Conservation (phyloP, 2,797 vertebrate genomes). For the Chiloscyllium punctatum region DNA sequence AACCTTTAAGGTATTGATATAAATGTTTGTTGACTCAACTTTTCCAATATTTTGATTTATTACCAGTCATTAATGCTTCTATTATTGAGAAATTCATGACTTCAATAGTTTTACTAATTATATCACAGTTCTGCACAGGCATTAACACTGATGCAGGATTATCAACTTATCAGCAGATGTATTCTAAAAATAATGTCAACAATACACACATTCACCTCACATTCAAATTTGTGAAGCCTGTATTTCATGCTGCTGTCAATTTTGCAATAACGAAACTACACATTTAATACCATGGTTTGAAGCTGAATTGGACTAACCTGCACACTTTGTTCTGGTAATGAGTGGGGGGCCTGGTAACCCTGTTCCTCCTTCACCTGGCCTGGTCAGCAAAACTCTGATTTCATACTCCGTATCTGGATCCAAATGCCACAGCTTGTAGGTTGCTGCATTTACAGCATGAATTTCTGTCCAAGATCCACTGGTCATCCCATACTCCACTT, state of each 20-base stretch:
- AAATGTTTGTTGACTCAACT: neutral
- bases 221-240: neutral
- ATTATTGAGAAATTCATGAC: neutral
- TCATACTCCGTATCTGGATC: slow-evolving; percentile 97
- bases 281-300: neutral
- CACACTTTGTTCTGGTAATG: slow-evolving; percentile 94
- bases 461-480: slow-evolving; percentile 93
- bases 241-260: neutral
- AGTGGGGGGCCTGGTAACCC: slow-evolving; percentile 85
- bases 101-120: neutral
- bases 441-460: slow-evolving; percentile 89
- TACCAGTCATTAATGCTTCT: neutral
- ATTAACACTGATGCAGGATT: neutral
- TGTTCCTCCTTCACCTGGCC: slow-evolving; percentile 89
- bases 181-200: neutral
- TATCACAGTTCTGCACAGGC: slow-evolving; percentile 23
- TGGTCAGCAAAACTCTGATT: slow-evolving; percentile 85
- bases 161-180: neutral
- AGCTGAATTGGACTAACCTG: slow-evolving; percentile 62
- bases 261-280: neutral
- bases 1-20: neutral
- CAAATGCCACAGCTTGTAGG: slow-evolving; percentile 95
- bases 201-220: neutral
- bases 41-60: slow-evolving; percentile 2
- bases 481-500: slow-evolving; percentile 95